phyloP scores from a whole-genome alignment of 2,797 vertebrate species.

The Gallinago nigripennis region DNA sequence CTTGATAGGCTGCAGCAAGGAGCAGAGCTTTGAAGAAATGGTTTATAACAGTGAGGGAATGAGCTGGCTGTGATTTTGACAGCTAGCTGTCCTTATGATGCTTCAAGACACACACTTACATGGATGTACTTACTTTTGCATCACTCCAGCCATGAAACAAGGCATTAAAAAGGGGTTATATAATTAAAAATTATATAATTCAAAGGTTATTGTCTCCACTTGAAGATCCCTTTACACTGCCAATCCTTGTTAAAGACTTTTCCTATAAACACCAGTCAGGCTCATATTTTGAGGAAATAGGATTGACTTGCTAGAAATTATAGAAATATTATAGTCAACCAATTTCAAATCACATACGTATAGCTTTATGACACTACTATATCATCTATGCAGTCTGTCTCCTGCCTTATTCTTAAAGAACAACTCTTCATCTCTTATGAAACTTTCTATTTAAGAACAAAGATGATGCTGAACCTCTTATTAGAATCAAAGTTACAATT shows the following conservation, averaged over 20 bases:
- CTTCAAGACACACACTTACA: not conserved
- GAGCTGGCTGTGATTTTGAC: not conserved
- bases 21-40: not conserved
- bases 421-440: not conserved
- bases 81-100: not conserved
- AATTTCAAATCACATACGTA: not conserved
- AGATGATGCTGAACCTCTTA: conserved; percentile 44
- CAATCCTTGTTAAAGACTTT: not conserved
- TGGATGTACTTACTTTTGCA: not conserved
- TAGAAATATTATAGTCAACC: conserved; percentile 20
- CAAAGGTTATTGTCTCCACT: not conserved
- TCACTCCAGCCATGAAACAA: not conserved
- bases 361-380: not conserved
- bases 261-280: not conserved
- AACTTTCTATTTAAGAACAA: conserved; percentile 51
- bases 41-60: not conserved
- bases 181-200: not conserved
- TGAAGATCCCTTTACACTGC: not conserved
- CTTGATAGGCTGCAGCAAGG: not conserved
- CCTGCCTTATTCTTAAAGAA: conserved; percentile 11
- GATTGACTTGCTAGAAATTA: not conserved
- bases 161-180: not conserved
- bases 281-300: not conserved
- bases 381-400: conserved; percentile 3
- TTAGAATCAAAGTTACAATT: conserved; percentile 67